Evolutionary conservation across 2,888 invertebrate genomes (phyloP), one percentile per base, ranked within the genome.

Genomic region (Melipona bicolor): DNA sequence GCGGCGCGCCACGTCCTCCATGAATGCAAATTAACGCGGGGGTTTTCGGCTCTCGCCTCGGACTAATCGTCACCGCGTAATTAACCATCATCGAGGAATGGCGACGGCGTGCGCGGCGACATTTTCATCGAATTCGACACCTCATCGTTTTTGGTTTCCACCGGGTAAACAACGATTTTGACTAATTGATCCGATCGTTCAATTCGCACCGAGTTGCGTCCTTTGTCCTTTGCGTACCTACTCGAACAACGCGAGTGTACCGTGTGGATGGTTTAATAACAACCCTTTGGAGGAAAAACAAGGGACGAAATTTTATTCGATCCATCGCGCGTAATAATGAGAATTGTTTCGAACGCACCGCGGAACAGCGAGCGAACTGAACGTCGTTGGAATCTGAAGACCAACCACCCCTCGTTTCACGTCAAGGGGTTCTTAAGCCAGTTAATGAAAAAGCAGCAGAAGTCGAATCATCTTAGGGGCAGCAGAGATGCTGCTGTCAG

Each of bases 381-480:
- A 21, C 52, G 70, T 76, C 61, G 43, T 59, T 54, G 62, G 70
- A 54, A 69, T 52, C 71, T 43, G 70, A 79, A 80, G 80, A 87
- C 88, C 85, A 84, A 85, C 78, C 52, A 83, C 84, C 82, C 43
- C 87, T 64, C 79, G 50, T 59, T 59, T 72, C 84, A 62, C 73
- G 72, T 64, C 72, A 64, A 70, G 80, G 76, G 67, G 83, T 75
- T 81, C 71, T 69, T 50, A 36, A 77, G 74, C 72, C 81, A 81
- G 91, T 91, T 91, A 91, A 91, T 91, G 92, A 90, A 91, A 91
- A 91, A 91, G 86, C 81, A 75, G 81, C 85, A 52, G 43, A 81
- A 88, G 84, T 87, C 79, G 87, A 89, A 89, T 88, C 79, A 84
- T 87, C 80, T 74, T 59, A 49, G 68, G 59, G 72, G 67, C n/a